Base-by-base conservation (phyloP, 2,888 invertebrate species). In the Drosophila kuntzei region DNA sequence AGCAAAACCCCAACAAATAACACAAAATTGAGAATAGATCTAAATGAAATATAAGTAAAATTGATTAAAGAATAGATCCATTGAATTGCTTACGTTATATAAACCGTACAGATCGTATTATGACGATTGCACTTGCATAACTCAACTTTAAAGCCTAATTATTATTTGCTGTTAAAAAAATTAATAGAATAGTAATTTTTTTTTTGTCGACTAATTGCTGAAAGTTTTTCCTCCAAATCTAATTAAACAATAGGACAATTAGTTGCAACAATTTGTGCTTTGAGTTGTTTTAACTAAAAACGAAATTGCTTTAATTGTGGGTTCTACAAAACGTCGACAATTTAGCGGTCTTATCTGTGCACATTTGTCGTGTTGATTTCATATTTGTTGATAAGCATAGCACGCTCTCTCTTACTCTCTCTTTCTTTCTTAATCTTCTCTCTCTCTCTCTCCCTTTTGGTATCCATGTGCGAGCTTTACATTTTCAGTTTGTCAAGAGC, bases 281-380 rank as follows among this genome's bases (percentile, higher is more conserved):
- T 53, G 11, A 37, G 44, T 60, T 47, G 27, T 54, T 69, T 51
- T 44, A 27, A 54, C 16, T 18, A 47, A 39, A 57, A 60, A 46
- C 14, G 8, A 67, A 78, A 75, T 77, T 68, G 51, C 60, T 66
- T 57, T 79, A 79, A 79, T 79, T 79, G 50, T 39, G 14, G 73
- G 69, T 59, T 70, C 55, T 47, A 75, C 61, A 61, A 65, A 70
- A 66, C 36, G 69, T 62, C 60, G 72, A 76, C 69, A 63, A 65
- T 74, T 80, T 68, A 36, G 25, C 49, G 16, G 32, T 39, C 79
- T 80, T 79, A 79, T 79, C 80, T 76, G 49, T 43, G 43, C 53
- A 43, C 65, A 68, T 57, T 79, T 66, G 76, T 73, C 63, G 73
- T 64, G 66, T 53, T 66, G 65, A 64, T 78, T 69, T 73, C 60